Evolutionary conservation across 1,140 invertebrate genomes (phyloP), one percentile per base, ranked within the genome.

Genomic region (Euwallacea similis): DNA sequence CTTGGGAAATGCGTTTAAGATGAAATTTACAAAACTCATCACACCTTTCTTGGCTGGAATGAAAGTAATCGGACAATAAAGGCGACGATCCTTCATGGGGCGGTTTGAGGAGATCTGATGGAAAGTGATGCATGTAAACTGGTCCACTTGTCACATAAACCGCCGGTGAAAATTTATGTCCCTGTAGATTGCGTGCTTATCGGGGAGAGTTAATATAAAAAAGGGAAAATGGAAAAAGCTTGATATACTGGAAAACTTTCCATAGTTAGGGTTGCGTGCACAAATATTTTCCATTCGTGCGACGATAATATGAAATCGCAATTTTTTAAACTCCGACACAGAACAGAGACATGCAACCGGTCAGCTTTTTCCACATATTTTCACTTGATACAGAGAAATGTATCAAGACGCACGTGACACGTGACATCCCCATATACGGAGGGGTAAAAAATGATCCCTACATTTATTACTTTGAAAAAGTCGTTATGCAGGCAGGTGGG

Each of bases 401-500:
- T 33, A 33, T 4, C 21, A 33, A 33, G 21, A 33, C 21, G 21
- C 21, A 33, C 4, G 21, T 33, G 46, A 64, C n/a, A 64, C 41
- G 53, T 64, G 62, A 64, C 47, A 41, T 53, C n/a, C 46, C 44
- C 44, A 64, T 53, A 64, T 33, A 47, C 44, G 44, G 62, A 53
- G n/a, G 46, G 47, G 50, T 66, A 66, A 66, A 66, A 66, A 66
- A 66, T 66, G 64, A 66, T 66, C 41, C 42, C 33, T 11, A 66
- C 21, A 66, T 56, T 55, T 56, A 66, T 66, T 66, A 66, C 53
- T 55, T 56, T 42, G 47, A 56, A 54, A 66, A 66, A 66, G 64
- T 66, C 64, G 64, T 66, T 66, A 66, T 13, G 64, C 64, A 66
- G 64, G 64, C 56, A 66, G 42, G 33, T 42, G 33, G 9, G 47